Evolutionary conservation across 2,888 invertebrate genomes (phyloP), one percentile per base, ranked within the genome.

Genomic region (Leucophenga montana): DNA sequence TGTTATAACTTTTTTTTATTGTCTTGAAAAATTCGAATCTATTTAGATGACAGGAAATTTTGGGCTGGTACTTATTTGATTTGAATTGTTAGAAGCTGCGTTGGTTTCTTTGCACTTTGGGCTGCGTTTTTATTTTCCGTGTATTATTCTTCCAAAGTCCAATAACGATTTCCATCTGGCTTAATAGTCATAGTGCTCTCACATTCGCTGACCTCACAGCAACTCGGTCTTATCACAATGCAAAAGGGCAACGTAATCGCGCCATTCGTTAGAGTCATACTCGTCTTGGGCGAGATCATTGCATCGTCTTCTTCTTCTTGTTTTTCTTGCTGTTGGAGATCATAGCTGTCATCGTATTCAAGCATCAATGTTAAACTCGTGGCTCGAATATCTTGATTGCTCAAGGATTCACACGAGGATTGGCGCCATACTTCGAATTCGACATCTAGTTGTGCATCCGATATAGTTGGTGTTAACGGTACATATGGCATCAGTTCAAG

Each of bases 181-280:
- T 50, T 77, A 6, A 81, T 61, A 4, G 81, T 81, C 22, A 73
- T 66, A 0, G 82, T 84, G 64, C 81, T 81, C 0, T 82, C 84
- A 18, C 33, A 44, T 9, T 33, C 14, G 20, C 18, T 18, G 39
- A 39, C 5, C 39, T 39, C 39, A 39, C 9, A 39, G 39, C 9
- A 8, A 39, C 39, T 39, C 39, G 39, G 39, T 39, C 4, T 8
- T 39, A 39, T 39, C 9, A 39, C 39, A 39, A 39, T 39, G 39
- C 39, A 39, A 8, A 39, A 39, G 39, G 39, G 39, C 39, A 39
- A 39, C 3, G 39, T 39, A 5, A 39, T 39, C 1, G 39, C 1
- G 39, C 9, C 9, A 39, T 39, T 39, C 39, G 8, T 39, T 11
- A 39, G 3, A 39, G 39, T 39, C 9, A 3, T 3, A 39, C 39